Conservation (phyloP, 2,888 invertebrate genomes). For the Drosophila melanosoma region DNA sequence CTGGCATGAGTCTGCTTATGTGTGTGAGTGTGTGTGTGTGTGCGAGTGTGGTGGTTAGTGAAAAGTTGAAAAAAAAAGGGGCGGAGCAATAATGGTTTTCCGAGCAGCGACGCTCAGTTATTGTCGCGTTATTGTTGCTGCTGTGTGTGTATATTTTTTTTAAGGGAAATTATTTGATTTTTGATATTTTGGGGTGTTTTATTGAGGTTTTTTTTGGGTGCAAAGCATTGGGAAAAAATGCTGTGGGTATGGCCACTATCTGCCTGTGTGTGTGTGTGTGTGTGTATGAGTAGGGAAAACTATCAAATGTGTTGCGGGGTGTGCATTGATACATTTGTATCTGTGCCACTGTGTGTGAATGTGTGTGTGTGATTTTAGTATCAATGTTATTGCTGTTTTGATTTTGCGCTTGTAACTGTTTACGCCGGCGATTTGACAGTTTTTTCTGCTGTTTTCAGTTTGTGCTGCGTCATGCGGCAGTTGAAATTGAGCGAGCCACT, state of each 20-base stretch:
- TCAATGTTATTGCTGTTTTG: constrained; percentile 79
- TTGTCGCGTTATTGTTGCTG: constrained; percentile 48
- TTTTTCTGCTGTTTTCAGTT: constrained; percentile 61
- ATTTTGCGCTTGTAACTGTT: constrained; percentile 70
- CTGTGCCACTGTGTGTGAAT: constrained; percentile 33
- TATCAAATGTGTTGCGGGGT: constrained; percentile 68
- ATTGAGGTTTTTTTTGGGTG: constrained; percentile 79
- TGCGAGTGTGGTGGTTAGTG: constrained; percentile 66
- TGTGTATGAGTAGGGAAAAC: constrained; percentile 61
- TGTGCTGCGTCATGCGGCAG: constrained; percentile 83
- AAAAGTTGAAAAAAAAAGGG: constrained; percentile 77
- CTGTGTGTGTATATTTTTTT: constrained; percentile 68
- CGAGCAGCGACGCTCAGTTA: constrained; percentile 68
- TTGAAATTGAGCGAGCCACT: constrained; percentile 82
- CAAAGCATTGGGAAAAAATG: constrained; percentile 47
- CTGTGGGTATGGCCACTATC: constrained; percentile 53
- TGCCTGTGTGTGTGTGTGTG: constrained; percentile 18
- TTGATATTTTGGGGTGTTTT: constrained; percentile 85
- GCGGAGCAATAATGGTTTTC: constrained; percentile 83
- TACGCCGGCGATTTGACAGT: constrained; percentile 59
- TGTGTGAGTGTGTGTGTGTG: constrained; percentile 8
- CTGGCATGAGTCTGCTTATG: constrained; percentile 20
- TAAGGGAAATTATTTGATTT: constrained; percentile 84
- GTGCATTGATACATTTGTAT: constrained; percentile 47
- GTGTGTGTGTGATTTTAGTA: constrained; percentile 71